These are phyloP conservation scores for Parauchenoglanis punctatus DNA, from an alignment of 2,797 vertebrate genomes.

Conservation along the genomic window DNA sequence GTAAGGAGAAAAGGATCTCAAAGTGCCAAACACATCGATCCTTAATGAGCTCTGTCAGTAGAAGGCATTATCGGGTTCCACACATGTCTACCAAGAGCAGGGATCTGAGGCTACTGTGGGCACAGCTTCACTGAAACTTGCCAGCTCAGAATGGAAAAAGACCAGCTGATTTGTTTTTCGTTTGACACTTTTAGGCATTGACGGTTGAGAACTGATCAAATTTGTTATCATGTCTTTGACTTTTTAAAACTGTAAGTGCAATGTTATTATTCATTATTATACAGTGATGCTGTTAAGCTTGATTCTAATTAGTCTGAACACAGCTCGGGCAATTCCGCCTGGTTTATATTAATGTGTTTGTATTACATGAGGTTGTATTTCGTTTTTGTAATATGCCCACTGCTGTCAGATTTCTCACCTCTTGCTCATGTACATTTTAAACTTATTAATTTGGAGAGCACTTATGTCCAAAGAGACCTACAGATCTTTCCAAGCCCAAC, in stretches of 20 bases:
- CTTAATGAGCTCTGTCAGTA: neutral
- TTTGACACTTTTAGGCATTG: neutral
- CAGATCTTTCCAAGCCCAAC: neutral
- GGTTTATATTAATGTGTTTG: slow-evolving; percentile 8
- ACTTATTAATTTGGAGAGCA: neutral
- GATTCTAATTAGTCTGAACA: neutral
- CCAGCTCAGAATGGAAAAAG: neutral
- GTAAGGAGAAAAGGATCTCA: neutral
- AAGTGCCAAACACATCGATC: neutral
- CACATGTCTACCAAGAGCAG: neutral
- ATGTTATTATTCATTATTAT: neutral
- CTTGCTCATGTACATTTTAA: neutral
- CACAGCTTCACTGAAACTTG: neutral
- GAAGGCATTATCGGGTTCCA: neutral
- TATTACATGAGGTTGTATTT: neutral
- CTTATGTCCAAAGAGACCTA: neutral
- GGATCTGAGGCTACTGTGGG: neutral
- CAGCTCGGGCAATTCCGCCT: neutral
- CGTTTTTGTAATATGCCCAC: neutral
- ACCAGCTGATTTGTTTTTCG: neutral
- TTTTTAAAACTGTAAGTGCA: neutral
- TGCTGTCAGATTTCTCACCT: neutral
- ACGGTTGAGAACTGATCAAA: neutral
- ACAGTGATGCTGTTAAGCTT: neutral
- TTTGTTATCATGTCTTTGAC: neutral